A percentile compares a stretch with the other conserved stretches of the same genome.
These are phyloP conservation scores for Xestia sexstrigata DNA, from an alignment of 2,888 invertebrate genomes.

Conservation along the genomic window DNA sequence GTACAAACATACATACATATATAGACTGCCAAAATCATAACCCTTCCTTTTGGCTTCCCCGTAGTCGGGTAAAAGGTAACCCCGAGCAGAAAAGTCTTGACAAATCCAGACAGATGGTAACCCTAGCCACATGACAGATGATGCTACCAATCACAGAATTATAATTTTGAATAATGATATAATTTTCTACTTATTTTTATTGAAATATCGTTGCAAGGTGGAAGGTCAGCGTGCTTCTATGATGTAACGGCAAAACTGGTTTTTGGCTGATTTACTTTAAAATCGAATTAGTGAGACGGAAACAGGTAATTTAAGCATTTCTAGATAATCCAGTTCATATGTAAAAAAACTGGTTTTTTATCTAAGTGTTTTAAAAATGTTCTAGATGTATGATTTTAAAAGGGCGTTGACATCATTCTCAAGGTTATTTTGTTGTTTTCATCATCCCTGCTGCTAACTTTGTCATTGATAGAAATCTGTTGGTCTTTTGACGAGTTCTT, in stretches of 20 bases:
- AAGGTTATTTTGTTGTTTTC: not conserved
- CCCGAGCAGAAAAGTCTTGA: not conserved
- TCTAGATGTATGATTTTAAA: not conserved
- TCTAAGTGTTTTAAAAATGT: slow-evolving; percentile 3
- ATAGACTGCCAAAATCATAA: too few species aligned
- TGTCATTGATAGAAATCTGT: too few species aligned
- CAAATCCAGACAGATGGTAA: not conserved
- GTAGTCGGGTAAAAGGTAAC: too few species aligned
- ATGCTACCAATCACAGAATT: slow-evolving; percentile 33
- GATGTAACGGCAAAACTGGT: not conserved
- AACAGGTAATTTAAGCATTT: slow-evolving; percentile 3
- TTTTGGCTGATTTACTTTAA: not conserved
- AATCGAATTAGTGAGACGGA: not conserved
- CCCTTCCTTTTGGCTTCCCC: too few species aligned
- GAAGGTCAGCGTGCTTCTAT: not conserved
- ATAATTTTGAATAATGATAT: slow-evolving; percentile 32
- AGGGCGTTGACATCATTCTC: slow-evolving; percentile 9
- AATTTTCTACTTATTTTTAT: slow-evolving; percentile 3
- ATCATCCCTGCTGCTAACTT: not conserved
- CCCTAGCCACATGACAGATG: slow-evolving; percentile 28
- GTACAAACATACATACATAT: too few species aligned
- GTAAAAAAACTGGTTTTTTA: slow-evolving; percentile 23
- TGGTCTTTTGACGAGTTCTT: not conserved
- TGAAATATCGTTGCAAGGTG: slow-evolving; percentile 6
- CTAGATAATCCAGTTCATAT: slow-evolving; percentile 19